Conservation (phyloP, 2,888 invertebrate species). For the Tryphoninae sp. region DNA sequence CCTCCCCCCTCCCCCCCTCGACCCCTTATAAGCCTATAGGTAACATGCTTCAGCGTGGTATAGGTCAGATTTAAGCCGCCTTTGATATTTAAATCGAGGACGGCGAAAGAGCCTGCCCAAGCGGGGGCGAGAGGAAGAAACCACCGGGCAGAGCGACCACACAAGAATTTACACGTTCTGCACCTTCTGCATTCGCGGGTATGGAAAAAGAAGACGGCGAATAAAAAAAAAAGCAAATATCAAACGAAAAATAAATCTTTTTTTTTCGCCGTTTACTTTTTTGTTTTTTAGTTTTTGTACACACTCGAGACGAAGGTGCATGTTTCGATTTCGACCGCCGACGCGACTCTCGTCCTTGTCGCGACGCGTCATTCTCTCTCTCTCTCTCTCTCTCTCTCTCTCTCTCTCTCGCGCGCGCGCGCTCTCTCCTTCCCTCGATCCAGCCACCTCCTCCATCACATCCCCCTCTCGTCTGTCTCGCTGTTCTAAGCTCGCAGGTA, state of each 20-base stretch:
- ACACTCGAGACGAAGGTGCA: conserved; percentile 43
- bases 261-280: no score
- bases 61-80: conserved; percentile 81
- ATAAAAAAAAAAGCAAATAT: conserved; percentile 28
- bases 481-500: conserved; percentile 12
- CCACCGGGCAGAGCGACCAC: conserved; percentile 75
- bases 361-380: conserved; percentile 30
- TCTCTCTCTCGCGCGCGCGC: conserved; percentile 52
- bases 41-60: conserved; percentile 81
- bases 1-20: not conserved
- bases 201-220: conserved; percentile 47
- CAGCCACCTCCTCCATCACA: conserved; percentile 11
- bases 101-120: conserved; percentile 60
- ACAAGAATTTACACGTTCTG: conserved; percentile 80
- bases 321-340: conserved; percentile 63
- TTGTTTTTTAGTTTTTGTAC: not conserved
- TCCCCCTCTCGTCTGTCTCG: conserved; percentile 19
- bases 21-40: conserved; percentile 76
- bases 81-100: conserved; percentile 81
- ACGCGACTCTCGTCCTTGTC: conserved; percentile 49
- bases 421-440: conserved; percentile 26
- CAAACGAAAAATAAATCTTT: not conserved
- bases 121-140: conserved; percentile 31
- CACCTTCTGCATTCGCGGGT: conserved; percentile 67
- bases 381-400: not conserved